Evolutionary conservation across 2,113 vertebrate species (phyloP).

Genomic region (Mus pahari): DNA sequence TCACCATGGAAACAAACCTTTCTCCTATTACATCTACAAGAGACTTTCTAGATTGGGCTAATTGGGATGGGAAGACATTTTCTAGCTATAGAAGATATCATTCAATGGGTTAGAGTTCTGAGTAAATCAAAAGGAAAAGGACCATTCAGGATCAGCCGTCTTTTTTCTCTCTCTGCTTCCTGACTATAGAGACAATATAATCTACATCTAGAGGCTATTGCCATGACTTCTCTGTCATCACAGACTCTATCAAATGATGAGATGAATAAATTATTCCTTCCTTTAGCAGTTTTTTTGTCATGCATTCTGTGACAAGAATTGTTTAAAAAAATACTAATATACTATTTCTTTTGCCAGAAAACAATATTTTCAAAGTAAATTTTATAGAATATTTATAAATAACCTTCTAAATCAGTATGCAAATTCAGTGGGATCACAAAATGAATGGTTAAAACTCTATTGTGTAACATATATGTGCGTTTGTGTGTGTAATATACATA

Average conservation of each 20-base stretch:
- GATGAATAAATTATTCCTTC: not conserved
- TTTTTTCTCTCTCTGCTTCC: not conserved
- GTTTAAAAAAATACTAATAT: not conserved
- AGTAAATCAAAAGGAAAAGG: not conserved
- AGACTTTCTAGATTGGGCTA: not conserved
- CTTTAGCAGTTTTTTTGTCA: not conserved
- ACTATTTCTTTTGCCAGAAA: not conserved
- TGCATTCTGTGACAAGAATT: not conserved
- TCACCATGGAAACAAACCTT: not conserved
- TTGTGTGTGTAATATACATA: too few species aligned
- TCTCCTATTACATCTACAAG: not conserved
- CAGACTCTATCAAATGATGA: not conserved
- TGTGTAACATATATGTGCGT: not conserved
- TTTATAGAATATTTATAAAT: not conserved
- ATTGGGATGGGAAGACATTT: not conserved
- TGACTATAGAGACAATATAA: not conserved
- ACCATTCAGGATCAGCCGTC: not conserved
- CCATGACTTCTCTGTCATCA: not conserved
- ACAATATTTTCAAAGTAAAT: not conserved
- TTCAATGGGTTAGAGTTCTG: not conserved
- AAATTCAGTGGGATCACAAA: not conserved
- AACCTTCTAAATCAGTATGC: not conserved
- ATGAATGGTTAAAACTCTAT: not conserved
- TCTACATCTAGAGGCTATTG: not conserved
- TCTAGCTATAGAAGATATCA: not conserved